Percentiles rank a stretch among this genome's conserved stretches.
These are phyloP conservation scores for Periophthalmus modestus DNA, from an alignment of 2,113 vertebrate species.

Conservation along the genomic window DNA sequence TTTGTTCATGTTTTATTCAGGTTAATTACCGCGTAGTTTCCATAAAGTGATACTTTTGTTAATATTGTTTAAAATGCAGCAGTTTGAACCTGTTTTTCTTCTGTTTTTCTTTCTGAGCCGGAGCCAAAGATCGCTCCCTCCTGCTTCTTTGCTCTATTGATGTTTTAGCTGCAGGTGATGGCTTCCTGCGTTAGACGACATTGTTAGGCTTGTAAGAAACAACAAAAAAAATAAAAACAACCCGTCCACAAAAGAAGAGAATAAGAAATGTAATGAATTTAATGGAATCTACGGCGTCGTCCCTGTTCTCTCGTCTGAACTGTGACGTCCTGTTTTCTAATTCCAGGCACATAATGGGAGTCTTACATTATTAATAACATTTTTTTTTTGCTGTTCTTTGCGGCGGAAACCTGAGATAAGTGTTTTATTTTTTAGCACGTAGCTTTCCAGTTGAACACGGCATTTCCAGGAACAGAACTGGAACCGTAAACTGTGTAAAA, in stretches of 20 bases:
- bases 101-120: constrained; percentile 61
- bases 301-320: constrained; percentile 19
- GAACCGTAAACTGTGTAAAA: no score
- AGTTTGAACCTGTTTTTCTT: constrained; percentile 47
- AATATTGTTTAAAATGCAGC: constrained; percentile 29
- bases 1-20: no score
- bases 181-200: not conserved
- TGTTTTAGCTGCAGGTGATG: not conserved
- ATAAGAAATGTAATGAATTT: not conserved
- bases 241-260: constrained; percentile 5
- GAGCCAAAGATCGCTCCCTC: constrained; percentile 8
- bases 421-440: constrained; percentile 31
- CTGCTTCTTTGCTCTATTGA: not conserved
- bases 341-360: constrained; percentile 32
- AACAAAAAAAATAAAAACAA: not conserved
- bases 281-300: constrained; percentile 14
- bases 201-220: not conserved
- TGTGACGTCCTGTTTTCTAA: constrained; percentile 18
- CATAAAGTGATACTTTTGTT: not conserved
- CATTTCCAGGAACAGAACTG: not conserved
- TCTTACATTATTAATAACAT: constrained; percentile 46
- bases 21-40: not conserved
- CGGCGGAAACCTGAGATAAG: constrained; percentile 22
- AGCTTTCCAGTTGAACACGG: constrained; percentile 18
- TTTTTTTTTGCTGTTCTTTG: constrained; percentile 24